These are phyloP conservation scores for Oscheius sp. DNA, from an alignment of 2,888 invertebrate species.

Conservation along the genomic window DNA sequence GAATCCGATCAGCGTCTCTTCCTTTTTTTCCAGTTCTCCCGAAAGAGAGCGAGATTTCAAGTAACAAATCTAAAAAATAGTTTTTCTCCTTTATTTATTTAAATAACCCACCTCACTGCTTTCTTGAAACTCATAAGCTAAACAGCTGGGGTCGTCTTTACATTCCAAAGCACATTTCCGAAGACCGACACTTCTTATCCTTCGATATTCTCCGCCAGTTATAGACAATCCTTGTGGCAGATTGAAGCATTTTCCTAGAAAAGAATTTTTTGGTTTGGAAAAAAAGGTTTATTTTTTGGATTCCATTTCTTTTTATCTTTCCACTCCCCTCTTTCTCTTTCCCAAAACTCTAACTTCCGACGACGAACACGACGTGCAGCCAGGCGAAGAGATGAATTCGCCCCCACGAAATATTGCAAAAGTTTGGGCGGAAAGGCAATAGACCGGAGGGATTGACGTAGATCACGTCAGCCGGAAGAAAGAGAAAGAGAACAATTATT, in stretches of 20 bases:
- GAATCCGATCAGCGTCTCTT: conserved; percentile 38
- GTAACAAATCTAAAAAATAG: conserved; percentile 29
- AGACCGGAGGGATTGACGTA: no score
- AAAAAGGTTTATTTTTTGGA: no score
- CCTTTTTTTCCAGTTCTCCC: conserved; percentile 32
- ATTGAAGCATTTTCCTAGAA: conserved; percentile 41
- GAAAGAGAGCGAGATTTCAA: conserved; percentile 39
- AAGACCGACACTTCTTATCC: conserved; percentile 29
- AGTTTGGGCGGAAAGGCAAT: no score
- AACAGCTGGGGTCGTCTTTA: conserved; percentile 40
- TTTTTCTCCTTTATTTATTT: background rate
- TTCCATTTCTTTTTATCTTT: no score
- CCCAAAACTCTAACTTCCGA: no score
- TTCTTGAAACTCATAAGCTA: conserved; percentile 38
- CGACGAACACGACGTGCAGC: no score
- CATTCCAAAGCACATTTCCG: conserved; percentile 37
- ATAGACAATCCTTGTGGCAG: conserved; percentile 35
- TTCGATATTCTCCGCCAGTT: conserved; percentile 37
- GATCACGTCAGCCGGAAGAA: no score
- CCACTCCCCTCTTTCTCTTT: no score
- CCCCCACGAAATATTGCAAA: no score
- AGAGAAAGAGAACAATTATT: no score
- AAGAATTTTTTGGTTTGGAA: background rate
- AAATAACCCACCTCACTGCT: conserved; percentile 2
- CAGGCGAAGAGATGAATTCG: no score